Evolutionary conservation across 2,113 vertebrate genomes (phyloP), one percentile per base, ranked within the genome.

Genomic region (Columba livia): DNA sequence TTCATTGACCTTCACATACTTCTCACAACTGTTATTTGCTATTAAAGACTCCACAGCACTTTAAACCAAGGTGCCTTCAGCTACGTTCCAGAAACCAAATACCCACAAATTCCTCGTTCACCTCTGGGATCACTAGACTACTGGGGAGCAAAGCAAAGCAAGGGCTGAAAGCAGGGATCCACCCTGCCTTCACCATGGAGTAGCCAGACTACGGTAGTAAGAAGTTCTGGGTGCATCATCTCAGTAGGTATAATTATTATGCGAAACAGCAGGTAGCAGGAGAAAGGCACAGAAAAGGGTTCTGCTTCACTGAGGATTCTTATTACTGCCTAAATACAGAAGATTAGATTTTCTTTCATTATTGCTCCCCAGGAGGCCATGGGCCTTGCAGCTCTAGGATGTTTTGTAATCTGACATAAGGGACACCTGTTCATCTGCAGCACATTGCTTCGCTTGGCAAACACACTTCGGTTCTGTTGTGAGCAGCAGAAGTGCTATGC

Each of bases 341-440:
- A 96, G 92, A 97, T 92, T 79, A 86, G 93, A 94, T 95, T 94
- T 97, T 92, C 89, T 96, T 96, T 87, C 92, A 94, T 93, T 93
- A 95, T 70, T 92, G 85, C 79, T 82, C 84, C 87, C 83, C 86
- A 89, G 88, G 94, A 97, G 84, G 70, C 92, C 74, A 28, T 19
- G 23, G 74, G 78, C 78, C 84, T 96, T 93, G 73, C 86, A 93
- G 86, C 85, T 85, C 61, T 71, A 74, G 67, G 69, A 72, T 64
- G 38, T 88, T 94, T 94, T 94, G 70, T 66, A 92, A 85, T 92
- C 54, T 89, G 84, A 93, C 92, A 95, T 81, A 85, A 81, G 67
- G 81, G 94, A 96, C 92, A 93, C 94, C 94, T 94, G 94, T 75
- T 94, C 58, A 18, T 94, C 61, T 85, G 60, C 86, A 96, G 62